These are phyloP conservation scores for Spodoptera exigua DNA, from an alignment of 2,888 invertebrate genomes.

Conservation along the genomic window DNA sequence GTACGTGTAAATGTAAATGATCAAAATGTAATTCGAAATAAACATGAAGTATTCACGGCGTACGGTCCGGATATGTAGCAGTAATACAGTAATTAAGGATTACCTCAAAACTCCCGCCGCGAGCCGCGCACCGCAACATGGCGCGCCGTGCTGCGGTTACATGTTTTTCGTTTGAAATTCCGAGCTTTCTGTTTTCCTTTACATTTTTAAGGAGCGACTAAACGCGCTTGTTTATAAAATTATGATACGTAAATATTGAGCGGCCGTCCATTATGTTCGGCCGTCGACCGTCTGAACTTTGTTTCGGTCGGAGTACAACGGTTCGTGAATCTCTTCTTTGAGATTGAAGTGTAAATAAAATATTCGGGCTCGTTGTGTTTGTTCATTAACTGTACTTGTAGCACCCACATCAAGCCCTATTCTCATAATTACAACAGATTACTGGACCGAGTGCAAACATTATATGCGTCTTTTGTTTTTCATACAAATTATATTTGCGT, in stretches of 20 bases:
- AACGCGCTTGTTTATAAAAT: slow-evolving; percentile 36
- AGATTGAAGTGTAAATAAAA: slow-evolving; percentile 31
- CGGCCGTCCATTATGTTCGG: slow-evolving; percentile 28
- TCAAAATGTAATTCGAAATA: slow-evolving; percentile 27
- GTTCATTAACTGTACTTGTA: slow-evolving; percentile 7
- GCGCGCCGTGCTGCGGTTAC: slow-evolving; percentile 22
- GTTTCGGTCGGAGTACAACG: background rate
- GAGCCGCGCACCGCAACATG: slow-evolving; percentile 34
- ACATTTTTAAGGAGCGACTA: slow-evolving; percentile 53
- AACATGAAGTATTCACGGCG: slow-evolving; percentile 39
- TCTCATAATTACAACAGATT: too few relatives aligned
- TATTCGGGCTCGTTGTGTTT: slow-evolving; percentile 4
- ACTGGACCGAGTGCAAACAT: too few relatives aligned
- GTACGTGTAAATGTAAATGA: background rate
- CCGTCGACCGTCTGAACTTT: slow-evolving; percentile 19
- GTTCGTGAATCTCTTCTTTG: slow-evolving; percentile 18
- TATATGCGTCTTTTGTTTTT: too few relatives aligned
- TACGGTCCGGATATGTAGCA: slow-evolving; percentile 37
- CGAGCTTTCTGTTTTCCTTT: slow-evolving; percentile 38
- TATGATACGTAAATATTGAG: slow-evolving; percentile 52
- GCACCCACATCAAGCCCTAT: too few relatives aligned
- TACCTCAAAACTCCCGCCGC: slow-evolving; percentile 35
- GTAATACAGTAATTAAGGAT: slow-evolving; percentile 48
- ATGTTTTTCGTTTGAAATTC: slow-evolving; percentile 39
- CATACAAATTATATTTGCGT: too few relatives aligned